Conservation (phyloP, 2,888 invertebrate genomes). For the Leucoptera coffeella region DNA sequence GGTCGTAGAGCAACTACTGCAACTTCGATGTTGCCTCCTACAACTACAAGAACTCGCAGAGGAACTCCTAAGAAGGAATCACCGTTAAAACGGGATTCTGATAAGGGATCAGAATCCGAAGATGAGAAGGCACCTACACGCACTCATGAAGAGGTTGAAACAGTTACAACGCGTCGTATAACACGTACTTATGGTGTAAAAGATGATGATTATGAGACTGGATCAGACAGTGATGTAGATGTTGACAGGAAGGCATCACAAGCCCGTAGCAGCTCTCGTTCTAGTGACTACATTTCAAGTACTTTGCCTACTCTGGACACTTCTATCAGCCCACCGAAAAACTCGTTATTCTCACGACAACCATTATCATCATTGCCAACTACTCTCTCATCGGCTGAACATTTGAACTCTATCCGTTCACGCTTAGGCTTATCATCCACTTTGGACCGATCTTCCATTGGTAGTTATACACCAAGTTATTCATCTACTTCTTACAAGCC, state of each 20-base stretch:
- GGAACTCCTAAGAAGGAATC: constrained; percentile 30
- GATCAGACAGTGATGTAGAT: constrained; percentile 65
- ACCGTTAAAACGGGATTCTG: constrained; percentile 31
- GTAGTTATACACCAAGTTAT: constrained; percentile 22
- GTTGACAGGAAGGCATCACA: constrained; percentile 33
- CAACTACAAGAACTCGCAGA: constrained; percentile 24
- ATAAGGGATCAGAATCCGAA: constrained; percentile 37
- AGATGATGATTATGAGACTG: constrained; percentile 61
- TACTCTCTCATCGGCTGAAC: constrained; percentile 33
- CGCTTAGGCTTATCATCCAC: constrained; percentile 47
- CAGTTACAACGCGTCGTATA: constrained; percentile 46
- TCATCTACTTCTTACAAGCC: constrained; percentile 24
- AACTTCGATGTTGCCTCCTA: constrained; percentile 43
- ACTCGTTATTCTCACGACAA: constrained; percentile 34
- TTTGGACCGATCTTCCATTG: constrained; percentile 23
- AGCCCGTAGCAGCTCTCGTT: constrained; percentile 27
- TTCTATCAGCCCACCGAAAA: constrained; percentile 24
- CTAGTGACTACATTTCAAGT: constrained; percentile 37
- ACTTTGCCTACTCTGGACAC: constrained; percentile 23
- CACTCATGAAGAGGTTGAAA: constrained; percentile 40
- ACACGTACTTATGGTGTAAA: constrained; percentile 36
- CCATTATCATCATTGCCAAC: constrained; percentile 26
- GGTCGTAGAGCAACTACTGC: constrained; percentile 34
- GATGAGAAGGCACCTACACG: constrained; percentile 29
- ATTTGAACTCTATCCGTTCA: constrained; percentile 53